Conservation (phyloP, 2,888 invertebrate species). For the Dicyrtomina minuta region DNA sequence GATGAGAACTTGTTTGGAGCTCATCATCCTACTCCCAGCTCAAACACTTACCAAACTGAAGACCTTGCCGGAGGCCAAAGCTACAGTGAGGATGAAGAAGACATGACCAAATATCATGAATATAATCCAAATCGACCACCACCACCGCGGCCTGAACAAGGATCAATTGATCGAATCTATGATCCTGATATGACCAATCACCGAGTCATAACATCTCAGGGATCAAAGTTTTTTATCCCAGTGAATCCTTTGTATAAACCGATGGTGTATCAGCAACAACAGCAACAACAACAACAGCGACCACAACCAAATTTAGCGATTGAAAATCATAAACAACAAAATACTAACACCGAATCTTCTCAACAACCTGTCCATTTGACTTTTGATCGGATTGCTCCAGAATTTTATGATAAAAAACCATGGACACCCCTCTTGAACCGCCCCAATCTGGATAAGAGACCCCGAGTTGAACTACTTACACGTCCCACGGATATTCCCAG, state of each 20-base stretch:
- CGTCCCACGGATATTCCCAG: no score
- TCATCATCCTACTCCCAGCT: no score
- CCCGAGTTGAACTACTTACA: constrained; percentile 42
- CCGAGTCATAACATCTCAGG: neutral
- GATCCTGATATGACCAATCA: constrained; percentile 15
- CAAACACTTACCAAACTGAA: no score
- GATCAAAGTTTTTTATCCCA: constrained; percentile 26
- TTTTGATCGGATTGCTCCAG: constrained; percentile 49
- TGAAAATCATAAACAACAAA: neutral
- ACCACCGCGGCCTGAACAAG: neutral
- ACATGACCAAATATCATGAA: neutral
- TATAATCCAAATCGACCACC: neutral
- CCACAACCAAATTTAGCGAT: neutral
- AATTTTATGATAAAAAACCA: constrained; percentile 50
- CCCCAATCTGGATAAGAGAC: constrained; percentile 50
- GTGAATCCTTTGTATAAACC: constrained; percentile 17
- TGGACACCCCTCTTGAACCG: constrained; percentile 50
- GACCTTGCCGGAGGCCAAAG: constrained; percentile 21
- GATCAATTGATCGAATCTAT: constrained; percentile 1
- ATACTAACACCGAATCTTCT: neutral
- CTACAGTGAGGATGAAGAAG: no score
- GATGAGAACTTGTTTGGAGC: neutral
- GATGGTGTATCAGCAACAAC: neutral
- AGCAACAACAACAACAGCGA: neutral
- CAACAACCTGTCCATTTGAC: constrained; percentile 44